Evolutionary conservation across 2,797 vertebrate genomes (phyloP), one percentile per base, ranked within the genome.

Genomic region (Antrozous pallidus): DNA sequence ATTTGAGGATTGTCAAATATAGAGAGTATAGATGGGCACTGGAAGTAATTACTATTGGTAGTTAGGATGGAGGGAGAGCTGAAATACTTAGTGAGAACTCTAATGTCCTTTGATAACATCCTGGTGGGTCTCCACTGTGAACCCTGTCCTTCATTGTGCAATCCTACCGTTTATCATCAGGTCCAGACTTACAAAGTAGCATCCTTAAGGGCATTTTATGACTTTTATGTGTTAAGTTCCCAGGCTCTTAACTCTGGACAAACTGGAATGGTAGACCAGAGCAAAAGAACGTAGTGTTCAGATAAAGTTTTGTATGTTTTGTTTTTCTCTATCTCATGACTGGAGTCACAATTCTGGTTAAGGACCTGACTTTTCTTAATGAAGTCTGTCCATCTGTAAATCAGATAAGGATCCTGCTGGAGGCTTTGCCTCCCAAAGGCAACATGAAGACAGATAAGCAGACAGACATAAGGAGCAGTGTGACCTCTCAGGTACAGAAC

Each of bases 81-180:
- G 54, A 93, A 84, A 91, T 63, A 71, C 54, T 65, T 83, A 49
- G 38, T 93, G 78, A 83, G 86, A 82, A 84, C 85, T 42, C 49
- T 73, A 69, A n/a, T 84, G 54, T 42, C 92, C 90, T 80, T 91
- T 95, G 95, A 94, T 96, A 88, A 92, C 58, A 80, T 61, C 2
- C 3, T 94, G 79, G 33, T 47, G 33, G 83, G 47, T 69, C 45
- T 92, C 83, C 31, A 51, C 24, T 47, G 38, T 28, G 84, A 83
- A 93, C 28, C 24, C 56, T 80, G 42, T 56, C 33, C 56, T 88
- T 90, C 47, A 17, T 84, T 95, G 75, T 91, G 91, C 69, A 94
- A 93, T 70, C 45, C 77, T 93, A 65, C 24, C 71, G 96, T 97
- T 96, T 94, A 58, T 90, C 95, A 86, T 90, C 74, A 54, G 54